These are phyloP conservation scores for Nemotelus pantherinus DNA, from an alignment of 2,888 invertebrate genomes.

Conservation along the genomic window DNA sequence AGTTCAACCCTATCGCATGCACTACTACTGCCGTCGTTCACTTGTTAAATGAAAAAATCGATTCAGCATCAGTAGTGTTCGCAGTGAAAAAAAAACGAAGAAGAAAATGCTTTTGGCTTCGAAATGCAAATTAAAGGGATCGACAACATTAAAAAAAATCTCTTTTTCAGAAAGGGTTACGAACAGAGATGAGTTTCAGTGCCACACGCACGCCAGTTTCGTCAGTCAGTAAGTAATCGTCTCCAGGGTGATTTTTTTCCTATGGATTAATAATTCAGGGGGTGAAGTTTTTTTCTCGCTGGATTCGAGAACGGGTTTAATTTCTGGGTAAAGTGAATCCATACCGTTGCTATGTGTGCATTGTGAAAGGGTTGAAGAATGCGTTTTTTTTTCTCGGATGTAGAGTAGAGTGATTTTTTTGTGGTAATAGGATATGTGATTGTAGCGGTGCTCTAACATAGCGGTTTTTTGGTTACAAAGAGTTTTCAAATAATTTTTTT, in stretches of 20 bases:
- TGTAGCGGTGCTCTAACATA: not conserved
- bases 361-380: conserved; percentile 31
- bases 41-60: conserved; percentile 42
- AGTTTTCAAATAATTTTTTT: conserved; percentile 2
- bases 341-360: not conserved
- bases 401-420: conserved; percentile 15
- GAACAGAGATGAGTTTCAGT: conserved; percentile 35
- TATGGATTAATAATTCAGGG: conserved; percentile 22
- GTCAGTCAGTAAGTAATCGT: not conserved
- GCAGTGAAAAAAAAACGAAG: conserved; percentile 20
- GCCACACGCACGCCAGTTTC: conserved; percentile 36
- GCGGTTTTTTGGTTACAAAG: conserved; percentile 12
- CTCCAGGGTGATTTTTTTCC: conserved; percentile 42
- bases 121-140: conserved; percentile 46
- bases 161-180: conserved; percentile 37
- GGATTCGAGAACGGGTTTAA: conserved; percentile 1
- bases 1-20: conserved; percentile 41
- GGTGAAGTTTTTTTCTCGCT: conserved; percentile 37
- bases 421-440: conserved; percentile 19
- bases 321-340: conserved; percentile 17
- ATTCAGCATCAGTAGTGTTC: not conserved
- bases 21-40: conserved; percentile 7
- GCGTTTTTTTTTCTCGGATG: conserved; percentile 12
- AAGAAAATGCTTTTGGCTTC: conserved; percentile 29
- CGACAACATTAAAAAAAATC: conserved; percentile 38